Base-by-base conservation (phyloP, 2,797 vertebrate genomes). In the Premnoplex brunnescens region DNA sequence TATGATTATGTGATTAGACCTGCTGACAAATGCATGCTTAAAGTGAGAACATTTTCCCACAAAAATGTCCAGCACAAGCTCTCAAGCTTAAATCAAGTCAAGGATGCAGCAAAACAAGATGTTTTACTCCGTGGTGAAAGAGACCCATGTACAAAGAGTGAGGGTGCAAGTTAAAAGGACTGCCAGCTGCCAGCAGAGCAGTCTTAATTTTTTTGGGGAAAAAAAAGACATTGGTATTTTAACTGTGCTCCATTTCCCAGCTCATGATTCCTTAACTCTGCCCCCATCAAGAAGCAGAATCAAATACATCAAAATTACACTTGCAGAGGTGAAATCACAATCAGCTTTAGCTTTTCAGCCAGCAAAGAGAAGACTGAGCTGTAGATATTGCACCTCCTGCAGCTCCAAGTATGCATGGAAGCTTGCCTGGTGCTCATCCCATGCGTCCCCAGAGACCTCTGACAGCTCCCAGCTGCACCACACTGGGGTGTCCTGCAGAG, bases 371-470 rank as follows among this genome's bases (percentile, higher is more conserved):
- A 71, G 39, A 60, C 30, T 7, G 46, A 80, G 5, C 43, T n/a
- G 43, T 10, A 14, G 26, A 12, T 23, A 12, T 26, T 11, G 39
- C 17, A 63, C 46, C 28, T 84, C 44, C 71, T 27, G 55, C 15
- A 34, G 69, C 54, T 58, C 52, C 32, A 46, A 43, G 34, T 2
- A 0, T 1, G 0, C 14, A 6, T 22, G 24, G 22, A 67, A 62
- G 13, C 32, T 43, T 51, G 10, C 39, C 28, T 3, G 0, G 12
- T 27, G 28, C 67, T 78, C 36, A 23, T 13, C 27, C 30, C 2
- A 1, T 28, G 7, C 14, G 24, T 10, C 26, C 52, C 36, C 28
- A 16, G 22, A 28, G 22, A 49, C 23, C 43, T 52, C 66, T 18
- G 24, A 3, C 26, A 19, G 32, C 46, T 58, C 59, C 68, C 23